Evolutionary conservation across 2,888 invertebrate species (phyloP).

Genomic region (Digitonthophagus gazella): DNA sequence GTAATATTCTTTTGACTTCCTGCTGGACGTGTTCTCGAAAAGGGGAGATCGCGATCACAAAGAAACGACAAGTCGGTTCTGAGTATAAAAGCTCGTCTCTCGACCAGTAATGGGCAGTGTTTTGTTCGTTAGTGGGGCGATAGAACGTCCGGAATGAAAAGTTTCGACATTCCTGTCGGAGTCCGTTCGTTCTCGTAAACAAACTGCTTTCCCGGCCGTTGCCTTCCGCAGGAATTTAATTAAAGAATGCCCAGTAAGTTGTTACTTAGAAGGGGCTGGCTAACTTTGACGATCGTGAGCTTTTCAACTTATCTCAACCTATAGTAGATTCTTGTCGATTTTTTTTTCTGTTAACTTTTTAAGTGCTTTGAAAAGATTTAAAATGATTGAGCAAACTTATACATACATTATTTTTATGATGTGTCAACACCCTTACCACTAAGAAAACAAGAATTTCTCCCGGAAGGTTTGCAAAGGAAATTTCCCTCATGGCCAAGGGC

Average conservation of each 20-base stretch:
- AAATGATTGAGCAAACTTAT: not conserved
- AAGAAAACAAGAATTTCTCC: not conserved
- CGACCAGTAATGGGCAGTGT: not conserved
- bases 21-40: not conserved
- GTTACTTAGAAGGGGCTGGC: conserved; percentile 8
- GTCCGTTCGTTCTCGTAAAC: conserved; percentile 13
- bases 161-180: conserved; percentile 6
- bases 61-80: not conserved
- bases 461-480: not conserved
- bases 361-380: not conserved
- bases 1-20: not conserved
- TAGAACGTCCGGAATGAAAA: conserved; percentile 4
- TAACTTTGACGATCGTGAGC: not conserved
- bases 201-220: conserved; percentile 10
- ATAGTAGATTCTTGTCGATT: not conserved
- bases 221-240: conserved; percentile 26
- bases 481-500: not conserved
- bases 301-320: not conserved
- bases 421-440: not conserved
- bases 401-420: not conserved
- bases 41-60: not conserved
- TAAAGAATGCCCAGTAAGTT: conserved; percentile 26
- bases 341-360: not conserved
- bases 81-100: not conserved
- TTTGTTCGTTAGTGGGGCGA: not conserved